Evolutionary conservation across 2,888 invertebrate genomes (phyloP).

Genomic region (Heterodera filipjevi): DNA sequence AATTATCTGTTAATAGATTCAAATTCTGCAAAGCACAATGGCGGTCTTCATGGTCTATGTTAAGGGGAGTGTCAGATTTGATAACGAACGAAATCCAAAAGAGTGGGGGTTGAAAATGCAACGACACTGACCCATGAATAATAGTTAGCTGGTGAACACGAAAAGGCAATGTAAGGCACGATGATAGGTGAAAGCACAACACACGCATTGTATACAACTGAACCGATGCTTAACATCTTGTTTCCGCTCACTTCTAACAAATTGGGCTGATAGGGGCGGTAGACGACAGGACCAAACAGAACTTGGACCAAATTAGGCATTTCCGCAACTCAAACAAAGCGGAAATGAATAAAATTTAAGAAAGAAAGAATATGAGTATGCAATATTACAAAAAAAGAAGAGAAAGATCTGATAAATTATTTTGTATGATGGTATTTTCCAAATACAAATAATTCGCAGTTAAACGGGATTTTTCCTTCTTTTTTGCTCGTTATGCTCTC

Average conservation of each 20-base stretch:
- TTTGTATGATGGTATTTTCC: too few species aligned
- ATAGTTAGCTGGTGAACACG: background rate
- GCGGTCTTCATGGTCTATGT: too few species aligned
- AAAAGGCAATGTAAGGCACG: slow-evolving; percentile 29
- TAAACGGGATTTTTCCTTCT: too few species aligned
- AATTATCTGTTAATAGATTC: too few species aligned
- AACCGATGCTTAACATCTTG: slow-evolving; percentile 19
- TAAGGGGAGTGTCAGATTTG: too few species aligned
- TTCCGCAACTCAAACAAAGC: background rate
- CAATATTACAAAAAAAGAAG: background rate
- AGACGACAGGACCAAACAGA: slow-evolving; percentile 27
- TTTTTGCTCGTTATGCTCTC: too few species aligned
- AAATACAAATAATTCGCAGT: too few species aligned
- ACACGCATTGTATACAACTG: slow-evolving; percentile 19
- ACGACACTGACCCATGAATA: background rate
- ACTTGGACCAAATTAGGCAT: background rate
- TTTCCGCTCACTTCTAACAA: slow-evolving; percentile 27
- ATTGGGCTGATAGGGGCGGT: slow-evolving; percentile 29
- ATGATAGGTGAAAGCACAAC: slow-evolving; percentile 28
- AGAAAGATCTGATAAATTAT: background rate
- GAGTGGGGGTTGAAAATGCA: background rate
- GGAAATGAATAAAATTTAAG: background rate
- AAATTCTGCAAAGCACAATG: too few species aligned
- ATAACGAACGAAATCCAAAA: too few species aligned
- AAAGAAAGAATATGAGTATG: background rate